Percentiles rank a stretch among this genome's conserved stretches.
Evolutionary conservation across 2,797 vertebrate genomes (phyloP).

Genomic region (Gadopsis marmoratus): DNA sequence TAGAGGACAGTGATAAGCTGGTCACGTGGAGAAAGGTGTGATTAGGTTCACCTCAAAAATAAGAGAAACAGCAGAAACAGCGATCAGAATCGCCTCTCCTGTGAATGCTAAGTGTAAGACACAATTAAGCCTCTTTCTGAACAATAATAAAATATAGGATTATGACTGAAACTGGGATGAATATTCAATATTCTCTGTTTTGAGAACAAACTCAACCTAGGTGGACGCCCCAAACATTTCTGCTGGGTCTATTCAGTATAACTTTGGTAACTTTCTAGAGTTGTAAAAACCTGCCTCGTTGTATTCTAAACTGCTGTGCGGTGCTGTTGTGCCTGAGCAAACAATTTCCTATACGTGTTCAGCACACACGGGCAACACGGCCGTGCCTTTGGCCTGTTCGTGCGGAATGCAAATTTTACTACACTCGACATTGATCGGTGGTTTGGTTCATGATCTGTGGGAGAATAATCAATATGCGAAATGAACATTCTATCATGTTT

Average conservation of each 20-base stretch:
- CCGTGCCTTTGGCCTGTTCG: not conserved
- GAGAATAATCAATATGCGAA: constrained; percentile 6
- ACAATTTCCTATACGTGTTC: too few species aligned
- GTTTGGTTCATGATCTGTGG: not conserved
- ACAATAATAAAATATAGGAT: not conserved
- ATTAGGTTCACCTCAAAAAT: too few species aligned
- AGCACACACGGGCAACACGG: too few species aligned
- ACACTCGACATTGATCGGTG: not conserved
- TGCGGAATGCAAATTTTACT: not conserved
- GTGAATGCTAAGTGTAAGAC: not conserved
- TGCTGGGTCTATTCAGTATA: not conserved
- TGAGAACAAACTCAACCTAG: not conserved
- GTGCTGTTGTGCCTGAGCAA: too few species aligned
- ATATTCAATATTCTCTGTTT: not conserved
- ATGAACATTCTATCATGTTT: constrained; percentile 6
- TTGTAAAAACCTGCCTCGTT: too few species aligned
- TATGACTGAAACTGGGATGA: not conserved
- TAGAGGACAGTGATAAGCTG: not conserved
- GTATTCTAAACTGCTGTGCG: too few species aligned
- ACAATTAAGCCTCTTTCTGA: not conserved
- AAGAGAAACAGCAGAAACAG: too few species aligned
- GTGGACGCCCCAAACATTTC: not conserved
- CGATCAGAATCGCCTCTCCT: not conserved
- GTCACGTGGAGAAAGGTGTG: not conserved
- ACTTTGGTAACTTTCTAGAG: not conserved